Evolutionary conservation across 1,140 invertebrate species (phyloP).

Genomic region (Amphibalanus amphitrite): DNA sequence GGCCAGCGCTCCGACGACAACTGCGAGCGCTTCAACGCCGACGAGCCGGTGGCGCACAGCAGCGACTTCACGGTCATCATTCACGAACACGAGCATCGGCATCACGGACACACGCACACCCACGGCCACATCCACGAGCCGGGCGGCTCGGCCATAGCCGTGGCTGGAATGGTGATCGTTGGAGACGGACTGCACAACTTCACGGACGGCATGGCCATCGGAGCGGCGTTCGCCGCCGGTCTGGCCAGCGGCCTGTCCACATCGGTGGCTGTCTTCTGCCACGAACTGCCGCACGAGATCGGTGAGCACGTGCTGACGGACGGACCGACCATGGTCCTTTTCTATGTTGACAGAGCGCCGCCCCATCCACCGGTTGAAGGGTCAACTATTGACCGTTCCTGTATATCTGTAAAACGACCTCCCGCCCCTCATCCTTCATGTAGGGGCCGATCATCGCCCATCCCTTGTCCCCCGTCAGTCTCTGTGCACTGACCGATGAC

Average conservation of each 20-base stretch:
- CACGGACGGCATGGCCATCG: conserved; percentile 87
- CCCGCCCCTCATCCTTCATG: too few species aligned
- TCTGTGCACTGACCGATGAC: too few species aligned
- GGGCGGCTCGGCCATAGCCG: neutral
- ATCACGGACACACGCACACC: conserved; percentile 3
- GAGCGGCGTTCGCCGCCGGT: conserved; percentile 70
- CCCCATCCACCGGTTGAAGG: too few species aligned
- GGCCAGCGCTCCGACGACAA: neutral
- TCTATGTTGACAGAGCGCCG: too few species aligned
- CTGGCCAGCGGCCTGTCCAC: conserved; percentile 79
- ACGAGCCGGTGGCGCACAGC: neutral
- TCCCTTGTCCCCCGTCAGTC: too few species aligned
- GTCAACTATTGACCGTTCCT: too few species aligned
- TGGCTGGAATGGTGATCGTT: conserved; percentile 65
- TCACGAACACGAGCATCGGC: conserved; percentile 1
- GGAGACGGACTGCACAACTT: conserved; percentile 87
- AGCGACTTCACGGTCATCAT: conserved; percentile 1
- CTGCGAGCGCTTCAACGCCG: neutral
- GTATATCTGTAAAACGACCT: too few species aligned
- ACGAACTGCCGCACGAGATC: conserved; percentile 85
- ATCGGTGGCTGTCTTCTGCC: conserved; percentile 82
- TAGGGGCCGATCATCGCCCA: too few species aligned
- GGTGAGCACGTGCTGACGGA: conserved; percentile 46
- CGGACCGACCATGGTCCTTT: too few species aligned
- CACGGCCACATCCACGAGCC: conserved; percentile 2